Base-by-base conservation (phyloP, 2,797 vertebrate species). In the Acanthis flammea region DNA sequence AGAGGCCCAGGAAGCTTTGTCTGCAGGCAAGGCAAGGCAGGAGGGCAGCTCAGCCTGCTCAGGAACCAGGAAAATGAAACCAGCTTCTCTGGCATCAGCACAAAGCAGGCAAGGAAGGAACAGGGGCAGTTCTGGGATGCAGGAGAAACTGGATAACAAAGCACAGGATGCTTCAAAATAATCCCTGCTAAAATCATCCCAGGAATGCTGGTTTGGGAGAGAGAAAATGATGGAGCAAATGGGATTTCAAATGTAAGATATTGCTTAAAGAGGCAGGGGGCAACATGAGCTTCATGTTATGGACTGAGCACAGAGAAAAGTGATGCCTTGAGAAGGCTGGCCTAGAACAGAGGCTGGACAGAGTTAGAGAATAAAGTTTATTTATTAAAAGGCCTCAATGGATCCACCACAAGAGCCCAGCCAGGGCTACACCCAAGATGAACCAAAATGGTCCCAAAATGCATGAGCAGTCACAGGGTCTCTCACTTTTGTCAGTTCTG, bases 381-480 rank as follows among this genome's bases (percentile, higher is more conserved):
- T 58, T 37, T 27, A 37, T 58, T 37, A 9, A 58, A 37, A 58
- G 8, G 8, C 16, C 24, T 58, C 57, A 9, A 14, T 37, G 24
- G 33, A 37, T 58, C 1, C 33, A 58, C 33, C 57, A 27, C 17
- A 13, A 58, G 12, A 57, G 23, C 55, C 55, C 55, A 57, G 15
- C 23, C 33, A 57, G 54, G 54, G 15, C n/a, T 57, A 3, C 10
- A 24, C n/a, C 54, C n/a, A 24, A 17, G 23, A 35, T 57, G 23
- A 58, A 37, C 16, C 57, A 58, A 58, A 58, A 37, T 58, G 57
- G 17, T 5, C 35, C 0, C 57, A 58, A 58, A 58, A 58, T 58
- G 35, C 4, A 37, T 3, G 0, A 27, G 0, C 2, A 0, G 16
- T 1, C 24, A 37, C 2, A 0, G 35, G 55, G 33, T 37, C 24